Conservation (phyloP, 2,113 vertebrate genomes). For the Chaetorhynchus papuensis region DNA sequence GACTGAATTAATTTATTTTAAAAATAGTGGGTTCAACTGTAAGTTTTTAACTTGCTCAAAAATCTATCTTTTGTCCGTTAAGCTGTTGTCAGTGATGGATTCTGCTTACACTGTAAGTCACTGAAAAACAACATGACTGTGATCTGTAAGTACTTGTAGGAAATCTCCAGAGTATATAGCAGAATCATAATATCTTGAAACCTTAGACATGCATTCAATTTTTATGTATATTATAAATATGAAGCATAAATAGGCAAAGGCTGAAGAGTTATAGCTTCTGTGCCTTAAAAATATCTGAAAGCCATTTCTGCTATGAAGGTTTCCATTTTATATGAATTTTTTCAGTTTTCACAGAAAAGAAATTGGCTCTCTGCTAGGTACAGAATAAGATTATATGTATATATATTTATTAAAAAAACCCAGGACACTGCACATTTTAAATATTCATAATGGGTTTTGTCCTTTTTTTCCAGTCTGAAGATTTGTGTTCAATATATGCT, state of each 20-base stretch:
- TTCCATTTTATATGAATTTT: not conserved
- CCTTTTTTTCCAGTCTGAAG: not conserved
- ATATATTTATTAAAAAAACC: not conserved
- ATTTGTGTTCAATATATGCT: not conserved
- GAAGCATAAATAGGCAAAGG: not conserved
- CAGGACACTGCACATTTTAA: not conserved
- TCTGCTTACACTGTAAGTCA: not conserved
- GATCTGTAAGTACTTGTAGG: not conserved
- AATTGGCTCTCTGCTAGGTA: not conserved
- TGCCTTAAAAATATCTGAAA: not conserved
- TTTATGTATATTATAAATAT: not conserved
- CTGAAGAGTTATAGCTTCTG: not conserved
- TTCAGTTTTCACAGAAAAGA: not conserved
- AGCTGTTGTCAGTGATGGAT: not conserved
- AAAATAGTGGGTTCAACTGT: not conserved
- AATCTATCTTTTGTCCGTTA: not conserved
- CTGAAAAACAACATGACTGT: not conserved
- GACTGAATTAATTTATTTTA: not conserved
- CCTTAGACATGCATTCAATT: not conserved
- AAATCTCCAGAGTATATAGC: not conserved
- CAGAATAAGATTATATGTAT: not conserved
- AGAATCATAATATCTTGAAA: not conserved
- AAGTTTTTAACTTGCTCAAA: not conserved
- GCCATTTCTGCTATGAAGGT: not conserved
- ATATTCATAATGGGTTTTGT: not conserved